A percentile compares a stretch with the other conserved stretches of the same genome.
Conservation (phyloP, 35 echinoderm and acorn worm genomes). For the Chiridota heheva region DNA sequence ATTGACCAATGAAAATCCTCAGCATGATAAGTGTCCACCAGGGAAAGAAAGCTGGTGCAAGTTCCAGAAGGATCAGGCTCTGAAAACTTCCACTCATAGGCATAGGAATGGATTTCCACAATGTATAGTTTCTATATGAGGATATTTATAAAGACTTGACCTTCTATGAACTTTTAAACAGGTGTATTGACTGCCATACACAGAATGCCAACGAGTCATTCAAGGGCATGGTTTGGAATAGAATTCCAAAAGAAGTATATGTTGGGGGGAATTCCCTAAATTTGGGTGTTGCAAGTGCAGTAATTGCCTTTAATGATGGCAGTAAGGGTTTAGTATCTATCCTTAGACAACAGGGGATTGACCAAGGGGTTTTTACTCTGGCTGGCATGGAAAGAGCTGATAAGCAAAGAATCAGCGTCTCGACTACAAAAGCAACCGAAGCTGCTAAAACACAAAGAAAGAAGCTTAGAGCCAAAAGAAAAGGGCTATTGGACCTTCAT, state of each 20-base stretch:
- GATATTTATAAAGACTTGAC: no score
- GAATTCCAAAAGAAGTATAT: no score
- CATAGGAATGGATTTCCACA: no score
- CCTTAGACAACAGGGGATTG: background rate
- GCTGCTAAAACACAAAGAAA: background rate
- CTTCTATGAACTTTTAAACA: no score
- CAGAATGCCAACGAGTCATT: background rate
- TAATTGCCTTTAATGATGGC: no score
- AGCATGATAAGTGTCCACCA: conserved; percentile 31
- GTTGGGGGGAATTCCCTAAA: background rate
- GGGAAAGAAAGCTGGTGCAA: no score
- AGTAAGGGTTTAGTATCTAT: no score
- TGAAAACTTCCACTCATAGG: no score
- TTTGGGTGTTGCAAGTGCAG: no score
- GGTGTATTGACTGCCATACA: no score
- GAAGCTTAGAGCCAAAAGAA: conserved; percentile 6
- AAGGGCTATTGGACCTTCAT: background rate
- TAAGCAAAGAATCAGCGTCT: background rate
- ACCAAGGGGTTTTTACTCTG: background rate
- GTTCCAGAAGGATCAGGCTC: no score
- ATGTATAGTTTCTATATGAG: no score
- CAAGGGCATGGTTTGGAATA: background rate
- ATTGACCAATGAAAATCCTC: conserved; percentile 27
- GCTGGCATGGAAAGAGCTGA: background rate
- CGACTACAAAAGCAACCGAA: background rate